Base-by-base conservation (phyloP, 2,888 invertebrate species). In the Apamea sordens region DNA sequence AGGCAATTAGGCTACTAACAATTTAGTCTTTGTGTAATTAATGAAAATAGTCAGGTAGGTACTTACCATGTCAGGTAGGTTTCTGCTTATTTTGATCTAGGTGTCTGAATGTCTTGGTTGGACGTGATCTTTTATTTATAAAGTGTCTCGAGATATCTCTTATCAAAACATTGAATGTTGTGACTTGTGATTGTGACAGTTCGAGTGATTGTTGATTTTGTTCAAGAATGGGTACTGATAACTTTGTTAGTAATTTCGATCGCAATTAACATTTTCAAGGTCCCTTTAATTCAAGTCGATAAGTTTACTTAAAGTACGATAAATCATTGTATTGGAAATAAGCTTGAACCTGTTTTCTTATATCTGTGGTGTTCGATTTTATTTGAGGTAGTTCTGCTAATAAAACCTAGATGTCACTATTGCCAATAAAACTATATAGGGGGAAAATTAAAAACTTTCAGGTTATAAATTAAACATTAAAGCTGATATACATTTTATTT, bases 401-500 rank as follows among this genome's bases (percentile, higher is more conserved):
- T 32, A n/a, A 56, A 69, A 21, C 41, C 15, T 77, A 89, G 90
- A 88, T 85, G 90, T 74, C 89, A 4, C 79, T 84, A 13, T 79
- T 41, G 36, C 0, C 50, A 81, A 75, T 53, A 4, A n/a, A 15
- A 63, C 3, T 36, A 77, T 63, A n/a, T 13, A 47, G 32, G 87
- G 87, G 86, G 73, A 77, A 86, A 63, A 65, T 80, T 77, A 24
- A 74, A 86, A 61, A 53, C 18, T 44, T 15, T 44, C 0, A 13
- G 65, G 56, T 73, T 59, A 32, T 32, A 86, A 93, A 92, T 91
- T 80, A 93, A 92, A 92, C 90, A 92, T 90, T 88, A 82, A 89
- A 90, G 94, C 94, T 93, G 94, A 93, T 95, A 94, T 94, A 94
- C 93, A 92, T 93, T 91, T 92, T 92, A 91, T 95, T 95, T 95